These are phyloP conservation scores for Gymnothorax javanicus DNA, from an alignment of 2,797 vertebrate genomes.

Conservation along the genomic window DNA sequence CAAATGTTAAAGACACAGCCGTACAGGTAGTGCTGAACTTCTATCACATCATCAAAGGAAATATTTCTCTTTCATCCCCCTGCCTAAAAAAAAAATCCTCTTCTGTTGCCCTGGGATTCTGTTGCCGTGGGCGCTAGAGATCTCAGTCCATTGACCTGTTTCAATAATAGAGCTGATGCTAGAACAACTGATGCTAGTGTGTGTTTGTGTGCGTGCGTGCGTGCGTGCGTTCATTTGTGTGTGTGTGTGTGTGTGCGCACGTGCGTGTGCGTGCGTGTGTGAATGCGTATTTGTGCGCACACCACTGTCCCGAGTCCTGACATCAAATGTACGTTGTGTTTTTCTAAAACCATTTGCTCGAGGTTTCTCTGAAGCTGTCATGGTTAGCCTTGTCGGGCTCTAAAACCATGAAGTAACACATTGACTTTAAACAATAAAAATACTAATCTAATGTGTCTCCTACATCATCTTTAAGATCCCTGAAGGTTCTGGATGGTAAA, in stretches of 20 bases:
- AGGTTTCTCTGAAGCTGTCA: too few species aligned
- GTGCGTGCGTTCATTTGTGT: background rate
- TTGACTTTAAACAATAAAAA: too few species aligned
- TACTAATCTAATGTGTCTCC: too few species aligned
- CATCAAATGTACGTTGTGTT: too few species aligned
- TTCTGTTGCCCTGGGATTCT: background rate
- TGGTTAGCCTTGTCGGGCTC: too few species aligned
- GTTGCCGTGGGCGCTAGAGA: background rate
- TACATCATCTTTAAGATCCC: too few species aligned
- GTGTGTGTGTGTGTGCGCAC: background rate
- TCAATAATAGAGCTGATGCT: too few species aligned
- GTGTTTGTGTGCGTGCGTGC: background rate
- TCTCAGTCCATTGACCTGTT: background rate
- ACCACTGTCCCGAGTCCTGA: too few species aligned
- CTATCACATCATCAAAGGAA: background rate
- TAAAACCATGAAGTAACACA: too few species aligned
- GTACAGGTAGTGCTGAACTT: background rate
- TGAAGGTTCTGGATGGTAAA: too few species aligned
- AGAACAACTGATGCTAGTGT: background rate
- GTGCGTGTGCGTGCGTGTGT: background rate
- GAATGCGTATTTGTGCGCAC: too few species aligned
- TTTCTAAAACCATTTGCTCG: too few species aligned
- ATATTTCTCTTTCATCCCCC: background rate
- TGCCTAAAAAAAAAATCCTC: background rate
- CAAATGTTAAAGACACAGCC: background rate